Conservation (phyloP, 2,888 invertebrate genomes). For the Stenurella melanura region DNA sequence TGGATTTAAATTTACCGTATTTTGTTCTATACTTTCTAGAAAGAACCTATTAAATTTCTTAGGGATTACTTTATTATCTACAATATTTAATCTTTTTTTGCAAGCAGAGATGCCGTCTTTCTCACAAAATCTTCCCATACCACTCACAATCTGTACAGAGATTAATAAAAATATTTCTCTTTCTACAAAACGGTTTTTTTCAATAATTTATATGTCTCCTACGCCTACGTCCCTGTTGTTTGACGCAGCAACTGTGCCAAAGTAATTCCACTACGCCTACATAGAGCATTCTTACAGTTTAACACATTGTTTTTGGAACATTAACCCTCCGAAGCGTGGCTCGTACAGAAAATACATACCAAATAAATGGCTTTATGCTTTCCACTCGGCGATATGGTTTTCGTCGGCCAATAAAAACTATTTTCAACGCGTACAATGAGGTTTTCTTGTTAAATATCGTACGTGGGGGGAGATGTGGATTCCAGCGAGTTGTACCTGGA, state of each 20-base stretch:
- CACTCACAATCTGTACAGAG: no score
- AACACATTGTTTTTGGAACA: slow-evolving; percentile 42
- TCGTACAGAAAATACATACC: not conserved
- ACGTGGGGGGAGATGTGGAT: not conserved
- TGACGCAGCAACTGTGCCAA: slow-evolving; percentile 26
- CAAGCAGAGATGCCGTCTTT: no score
- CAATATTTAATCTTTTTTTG: no score
- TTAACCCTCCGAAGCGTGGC: slow-evolving; percentile 38
- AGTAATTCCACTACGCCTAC: slow-evolving; percentile 23
- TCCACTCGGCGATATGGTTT: slow-evolving; percentile 3
- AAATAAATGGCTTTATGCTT: not conserved
- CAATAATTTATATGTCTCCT: not conserved
- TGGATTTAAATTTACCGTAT: no score
- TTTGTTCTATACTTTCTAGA: no score
- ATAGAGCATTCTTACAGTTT: slow-evolving; percentile 34
- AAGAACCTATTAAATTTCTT: no score
- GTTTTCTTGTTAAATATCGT: not conserved
- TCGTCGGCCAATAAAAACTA: slow-evolving; percentile 11
- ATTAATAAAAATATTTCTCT: no score
- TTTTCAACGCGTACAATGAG: not conserved
- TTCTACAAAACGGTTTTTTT: not conserved
- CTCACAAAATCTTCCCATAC: no score
- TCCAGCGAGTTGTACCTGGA: not conserved
- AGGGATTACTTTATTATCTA: no score
- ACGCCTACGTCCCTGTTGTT: slow-evolving; percentile 15